phyloP scores from a whole-genome alignment of 2,888 invertebrate species.

The Lingula anatina region DNA sequence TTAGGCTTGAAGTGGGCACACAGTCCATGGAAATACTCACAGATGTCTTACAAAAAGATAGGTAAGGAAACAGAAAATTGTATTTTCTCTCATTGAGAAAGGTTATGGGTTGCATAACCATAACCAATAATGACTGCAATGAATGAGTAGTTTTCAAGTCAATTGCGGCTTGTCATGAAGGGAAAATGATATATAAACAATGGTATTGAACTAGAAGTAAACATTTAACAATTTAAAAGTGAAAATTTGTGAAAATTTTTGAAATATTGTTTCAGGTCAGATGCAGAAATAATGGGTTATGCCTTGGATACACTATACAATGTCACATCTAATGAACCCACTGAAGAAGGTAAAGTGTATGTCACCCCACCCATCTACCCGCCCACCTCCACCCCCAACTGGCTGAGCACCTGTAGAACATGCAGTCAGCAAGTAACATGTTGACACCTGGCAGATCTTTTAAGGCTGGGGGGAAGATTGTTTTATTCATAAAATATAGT shows the following conservation, averaged over 20 bases:
- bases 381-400: too few relatives aligned
- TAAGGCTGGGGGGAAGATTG: too few relatives aligned
- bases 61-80: too few relatives aligned
- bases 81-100: too few relatives aligned
- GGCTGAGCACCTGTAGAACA: too few relatives aligned
- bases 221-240: background rate
- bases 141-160: background rate
- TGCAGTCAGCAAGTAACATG: too few relatives aligned
- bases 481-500: too few relatives aligned
- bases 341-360: constrained; percentile 46
- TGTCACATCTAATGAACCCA: constrained; percentile 62
- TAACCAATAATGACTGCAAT: too few relatives aligned
- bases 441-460: too few relatives aligned
- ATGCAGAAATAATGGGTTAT: constrained; percentile 87
- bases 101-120: too few relatives aligned
- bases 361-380: too few relatives aligned
- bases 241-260: background rate
- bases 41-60: constrained; percentile 76
- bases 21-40: constrained; percentile 71
- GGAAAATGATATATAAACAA: background rate
- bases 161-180: background rate
- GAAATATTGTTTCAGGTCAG: constrained; percentile 57
- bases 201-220: background rate
- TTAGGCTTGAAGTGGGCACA: constrained; percentile 93
- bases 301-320: constrained; percentile 89